Percentiles rank a stretch among this genome's conserved stretches.
These are phyloP conservation scores for Rhombomys opimus DNA, from an alignment of 2,113 vertebrate species.

Conservation along the genomic window DNA sequence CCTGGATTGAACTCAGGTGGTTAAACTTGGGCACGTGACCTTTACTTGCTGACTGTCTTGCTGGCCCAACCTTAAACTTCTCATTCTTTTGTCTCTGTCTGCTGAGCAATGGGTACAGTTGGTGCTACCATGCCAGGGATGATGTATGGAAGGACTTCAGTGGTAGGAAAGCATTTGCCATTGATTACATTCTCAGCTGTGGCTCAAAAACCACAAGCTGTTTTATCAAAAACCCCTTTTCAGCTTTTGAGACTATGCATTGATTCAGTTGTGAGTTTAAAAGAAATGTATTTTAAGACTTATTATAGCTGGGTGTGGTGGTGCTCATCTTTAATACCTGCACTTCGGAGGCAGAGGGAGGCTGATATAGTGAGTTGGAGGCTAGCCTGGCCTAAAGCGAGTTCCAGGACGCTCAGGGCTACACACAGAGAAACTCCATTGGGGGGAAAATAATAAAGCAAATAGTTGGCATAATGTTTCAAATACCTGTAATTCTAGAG, in stretches of 20 bases:
- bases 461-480: not conserved
- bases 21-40: not conserved
- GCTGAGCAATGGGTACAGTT: not conserved
- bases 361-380: no score
- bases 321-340: no score
- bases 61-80: not conserved
- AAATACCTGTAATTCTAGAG: not conserved
- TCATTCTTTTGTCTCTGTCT: not conserved
- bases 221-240: not conserved
- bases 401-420: no score
- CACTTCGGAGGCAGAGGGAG: no score
- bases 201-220: no score
- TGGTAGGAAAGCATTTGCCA: not conserved
- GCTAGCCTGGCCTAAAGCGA: no score
- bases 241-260: not conserved
- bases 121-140: no score
- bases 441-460: not conserved
- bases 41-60: not conserved
- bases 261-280: not conserved
- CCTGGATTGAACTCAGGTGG: not conserved
- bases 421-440: no score
- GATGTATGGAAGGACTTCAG: not conserved
- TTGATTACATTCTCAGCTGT: not conserved
- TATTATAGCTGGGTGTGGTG: not conserved
- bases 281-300: not conserved